Evolutionary conservation across 2,113 vertebrate species (phyloP).

Genomic region (Silurus meridionalis): DNA sequence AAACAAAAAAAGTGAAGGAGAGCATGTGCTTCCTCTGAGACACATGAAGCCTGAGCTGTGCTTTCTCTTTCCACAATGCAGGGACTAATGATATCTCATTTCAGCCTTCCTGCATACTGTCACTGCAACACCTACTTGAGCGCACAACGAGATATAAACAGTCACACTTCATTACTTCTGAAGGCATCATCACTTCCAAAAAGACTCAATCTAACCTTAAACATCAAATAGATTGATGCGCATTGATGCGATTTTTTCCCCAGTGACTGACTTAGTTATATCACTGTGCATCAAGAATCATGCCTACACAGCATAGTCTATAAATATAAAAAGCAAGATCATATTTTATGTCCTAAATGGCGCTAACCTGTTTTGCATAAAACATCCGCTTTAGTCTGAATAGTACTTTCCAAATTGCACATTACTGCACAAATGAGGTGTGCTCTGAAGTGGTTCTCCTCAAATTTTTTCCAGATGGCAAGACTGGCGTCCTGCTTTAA

Average conservation of each 20-base stretch:
- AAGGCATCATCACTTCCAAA: background rate
- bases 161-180: conserved; percentile 28
- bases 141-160: conserved; percentile 26
- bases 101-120: background rate
- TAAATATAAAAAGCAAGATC: background rate
- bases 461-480: conserved; percentile 9
- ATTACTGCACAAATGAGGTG: conserved; percentile 25
- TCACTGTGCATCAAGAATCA: background rate
- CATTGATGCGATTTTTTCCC: background rate
- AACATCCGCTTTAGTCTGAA: background rate
- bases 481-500: background rate
- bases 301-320: background rate
- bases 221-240: background rate
- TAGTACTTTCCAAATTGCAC: conserved; percentile 27
- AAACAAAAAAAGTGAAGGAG: background rate
- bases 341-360: conserved; percentile 5
- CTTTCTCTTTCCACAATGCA: conserved; percentile 51
- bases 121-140: conserved; percentile 9
- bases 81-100: conserved; percentile 52
- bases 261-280: background rate
- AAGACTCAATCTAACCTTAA: background rate
- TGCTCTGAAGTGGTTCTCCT: background rate
- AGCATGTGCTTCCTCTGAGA: background rate
- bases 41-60: background rate
- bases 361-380: conserved; percentile 12